A percentile compares a stretch with the other conserved stretches of the same genome.
phyloP scores from a whole-genome alignment of 2,113 vertebrate genomes.

The Alectura lathami region DNA sequence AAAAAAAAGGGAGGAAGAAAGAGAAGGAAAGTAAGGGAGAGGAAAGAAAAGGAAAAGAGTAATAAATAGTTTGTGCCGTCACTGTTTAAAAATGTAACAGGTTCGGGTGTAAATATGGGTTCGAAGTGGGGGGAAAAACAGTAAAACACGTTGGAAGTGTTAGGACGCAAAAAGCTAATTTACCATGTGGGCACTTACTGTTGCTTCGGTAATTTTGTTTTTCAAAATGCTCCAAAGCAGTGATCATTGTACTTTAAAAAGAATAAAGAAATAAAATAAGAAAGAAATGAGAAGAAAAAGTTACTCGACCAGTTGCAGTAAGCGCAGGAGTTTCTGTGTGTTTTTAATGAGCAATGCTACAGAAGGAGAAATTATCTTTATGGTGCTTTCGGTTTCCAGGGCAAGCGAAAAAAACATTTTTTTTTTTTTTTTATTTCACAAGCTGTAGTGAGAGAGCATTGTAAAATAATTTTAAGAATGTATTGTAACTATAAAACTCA shows the following conservation, averaged over 20 bases:
- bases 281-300: slow-evolving; percentile 20
- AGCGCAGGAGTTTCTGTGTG: slow-evolving; percentile 44
- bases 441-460: slow-evolving; percentile 2
- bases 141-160: not conserved
- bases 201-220: not conserved
- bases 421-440: not conserved
- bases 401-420: not conserved
- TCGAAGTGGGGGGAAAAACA: not conserved
- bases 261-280: not conserved
- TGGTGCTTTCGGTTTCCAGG: slow-evolving; percentile 44
- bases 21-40: not conserved
- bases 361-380: slow-evolving; percentile 55
- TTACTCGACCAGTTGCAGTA: slow-evolving; percentile 59
- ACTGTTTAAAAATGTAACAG: not conserved
- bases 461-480: slow-evolving; percentile 73
- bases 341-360: slow-evolving; percentile 52
- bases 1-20: not conserved
- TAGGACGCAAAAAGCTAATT: not conserved
- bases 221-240: not conserved
- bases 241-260: not conserved
- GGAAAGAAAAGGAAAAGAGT: not conserved
- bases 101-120: not conserved
- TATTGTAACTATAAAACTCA: slow-evolving; percentile 67
- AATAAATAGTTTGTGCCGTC: not conserved
- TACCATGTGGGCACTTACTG: not conserved